Evolutionary conservation across 2,797 vertebrate species (phyloP).

Genomic region (Molossus alvarezi): DNA sequence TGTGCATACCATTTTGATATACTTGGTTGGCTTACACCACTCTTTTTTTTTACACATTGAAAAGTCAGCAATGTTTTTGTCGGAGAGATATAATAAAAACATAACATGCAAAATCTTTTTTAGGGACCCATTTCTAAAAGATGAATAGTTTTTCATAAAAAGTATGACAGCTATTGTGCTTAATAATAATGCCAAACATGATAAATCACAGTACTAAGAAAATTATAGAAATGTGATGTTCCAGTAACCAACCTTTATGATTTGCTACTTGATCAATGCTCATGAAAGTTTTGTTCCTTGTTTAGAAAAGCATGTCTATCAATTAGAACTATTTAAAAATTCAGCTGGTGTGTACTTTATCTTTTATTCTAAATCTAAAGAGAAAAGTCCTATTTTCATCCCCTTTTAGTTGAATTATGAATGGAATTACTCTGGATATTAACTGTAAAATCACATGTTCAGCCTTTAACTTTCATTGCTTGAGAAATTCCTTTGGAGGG

Average conservation of each 20-base stretch:
- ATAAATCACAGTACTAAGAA: slow-evolving; percentile 12
- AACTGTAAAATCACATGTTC: slow-evolving; percentile 51
- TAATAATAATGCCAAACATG: background rate
- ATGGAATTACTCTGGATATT: slow-evolving; percentile 56
- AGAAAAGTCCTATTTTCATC: slow-evolving; percentile 45
- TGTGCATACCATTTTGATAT: background rate
- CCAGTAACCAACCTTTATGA: background rate
- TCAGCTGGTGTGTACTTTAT: background rate
- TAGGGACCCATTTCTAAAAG: background rate
- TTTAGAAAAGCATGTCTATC: background rate
- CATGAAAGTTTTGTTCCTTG: slow-evolving; percentile 28
- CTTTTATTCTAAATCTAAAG: slow-evolving; percentile 59
- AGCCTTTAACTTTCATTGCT: slow-evolving; percentile 74
- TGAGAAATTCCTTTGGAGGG: slow-evolving; percentile 63
- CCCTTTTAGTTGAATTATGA: slow-evolving; percentile 36
- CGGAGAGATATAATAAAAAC: background rate
- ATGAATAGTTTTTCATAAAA: slow-evolving; percentile 27
- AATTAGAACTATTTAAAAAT: slow-evolving; percentile 25
- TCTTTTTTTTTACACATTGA: background rate
- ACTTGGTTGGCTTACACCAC: background rate
- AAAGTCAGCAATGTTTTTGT: slow-evolving; percentile 4
- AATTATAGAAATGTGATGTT: slow-evolving; percentile 18
- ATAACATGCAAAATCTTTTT: background rate
- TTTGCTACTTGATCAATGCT: background rate
- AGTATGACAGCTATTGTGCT: background rate